Evolutionary conservation across 1,140 invertebrate species (phyloP).

Genomic region (Copidosoma floridanum): DNA sequence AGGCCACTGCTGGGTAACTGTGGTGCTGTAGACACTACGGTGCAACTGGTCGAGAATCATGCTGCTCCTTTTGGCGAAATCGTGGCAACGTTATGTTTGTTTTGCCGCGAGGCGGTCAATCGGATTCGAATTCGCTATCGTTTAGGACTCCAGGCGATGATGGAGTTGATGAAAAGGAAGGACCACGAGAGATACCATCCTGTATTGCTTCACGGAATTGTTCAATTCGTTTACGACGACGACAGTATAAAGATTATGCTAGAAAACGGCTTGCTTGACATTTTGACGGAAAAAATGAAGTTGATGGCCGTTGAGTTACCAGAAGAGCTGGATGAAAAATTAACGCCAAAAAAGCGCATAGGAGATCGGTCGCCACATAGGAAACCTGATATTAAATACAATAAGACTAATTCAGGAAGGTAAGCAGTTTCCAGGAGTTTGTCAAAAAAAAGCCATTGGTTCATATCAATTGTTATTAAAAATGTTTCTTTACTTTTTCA

Average conservation of each 20-base stretch:
- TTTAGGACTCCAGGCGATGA: constrained; percentile 43
- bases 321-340: constrained; percentile 28
- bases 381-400: constrained; percentile 32
- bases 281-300: constrained; percentile 40
- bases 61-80: constrained; percentile 31
- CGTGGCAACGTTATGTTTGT: constrained; percentile 40
- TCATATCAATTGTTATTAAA: background rate
- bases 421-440: constrained; percentile 5
- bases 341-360: constrained; percentile 34
- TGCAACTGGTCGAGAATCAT: constrained; percentile 32
- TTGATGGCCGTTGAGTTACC: constrained; percentile 32
- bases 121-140: constrained; percentile 36
- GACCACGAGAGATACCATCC: constrained; percentile 40
- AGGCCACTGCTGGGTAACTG: constrained; percentile 41
- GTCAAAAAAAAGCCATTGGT: too few species aligned
- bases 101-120: constrained; percentile 49
- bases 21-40: constrained; percentile 37
- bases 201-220: constrained; percentile 39
- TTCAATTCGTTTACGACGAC: constrained; percentile 43
- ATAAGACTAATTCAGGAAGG: constrained; percentile 34
- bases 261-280: constrained; percentile 44
- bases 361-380: constrained; percentile 29
- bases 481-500: too few species aligned
- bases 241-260: constrained; percentile 43
- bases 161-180: constrained; percentile 37